Percentiles rank a stretch among this genome's conserved stretches.
Conservation (phyloP, 2,888 invertebrate species). For the Hydrotaea cyrtoneurina region DNA sequence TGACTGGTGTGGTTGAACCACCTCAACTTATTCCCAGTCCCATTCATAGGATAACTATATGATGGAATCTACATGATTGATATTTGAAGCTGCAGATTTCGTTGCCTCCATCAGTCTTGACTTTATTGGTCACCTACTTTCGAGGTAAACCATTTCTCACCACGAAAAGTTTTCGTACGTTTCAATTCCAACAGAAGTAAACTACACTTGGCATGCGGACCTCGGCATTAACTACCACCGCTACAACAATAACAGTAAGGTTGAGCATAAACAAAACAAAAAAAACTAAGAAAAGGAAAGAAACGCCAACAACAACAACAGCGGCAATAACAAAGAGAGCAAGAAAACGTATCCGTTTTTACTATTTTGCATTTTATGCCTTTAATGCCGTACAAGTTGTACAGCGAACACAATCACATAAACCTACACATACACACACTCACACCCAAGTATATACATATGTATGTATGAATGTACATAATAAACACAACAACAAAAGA, state of each 20-base stretch:
- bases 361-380: conserved; percentile 60
- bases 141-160: no score
- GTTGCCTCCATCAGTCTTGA: no score
- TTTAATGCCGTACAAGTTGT: conserved; percentile 39
- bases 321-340: conserved; percentile 51
- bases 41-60: no score
- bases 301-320: conserved; percentile 64
- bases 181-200: no score
- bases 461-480: no score
- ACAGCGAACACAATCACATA: background rate
- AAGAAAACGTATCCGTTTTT: conserved; percentile 44
- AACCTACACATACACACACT: conserved; percentile 36
- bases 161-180: no score
- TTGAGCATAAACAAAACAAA: conserved; percentile 25
- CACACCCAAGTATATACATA: no score
- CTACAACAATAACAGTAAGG: conserved; percentile 20
- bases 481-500: conserved; percentile 40
- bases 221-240: background rate
- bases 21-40: no score
- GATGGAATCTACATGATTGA: no score
- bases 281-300: conserved; percentile 31
- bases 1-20: no score
- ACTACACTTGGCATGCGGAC: background rate
- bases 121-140: no score
- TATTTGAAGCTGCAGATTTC: no score